These are phyloP conservation scores for Steatocranus sp. DNA, from an alignment of 2,797 vertebrate genomes.

Conservation along the genomic window DNA sequence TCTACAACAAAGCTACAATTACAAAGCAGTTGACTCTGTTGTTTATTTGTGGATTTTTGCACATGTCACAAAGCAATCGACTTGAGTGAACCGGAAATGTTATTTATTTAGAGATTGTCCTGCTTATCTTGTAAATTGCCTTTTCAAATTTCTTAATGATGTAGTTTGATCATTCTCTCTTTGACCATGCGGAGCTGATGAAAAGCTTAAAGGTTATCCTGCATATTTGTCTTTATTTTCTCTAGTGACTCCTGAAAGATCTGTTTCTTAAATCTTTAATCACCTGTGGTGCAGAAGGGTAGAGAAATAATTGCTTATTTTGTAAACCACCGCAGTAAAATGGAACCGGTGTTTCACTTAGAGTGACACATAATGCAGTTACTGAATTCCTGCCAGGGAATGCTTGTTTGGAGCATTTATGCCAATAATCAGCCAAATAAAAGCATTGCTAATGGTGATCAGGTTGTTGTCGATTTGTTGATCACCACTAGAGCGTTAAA, in stretches of 20 bases:
- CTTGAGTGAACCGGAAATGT: background rate
- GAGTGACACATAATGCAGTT: background rate
- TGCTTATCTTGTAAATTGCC: conserved; percentile 15
- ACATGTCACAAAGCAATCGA: background rate
- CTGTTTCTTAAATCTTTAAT: conserved; percentile 73
- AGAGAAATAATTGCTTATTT: conserved; percentile 71
- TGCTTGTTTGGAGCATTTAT: background rate
- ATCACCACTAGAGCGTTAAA: background rate
- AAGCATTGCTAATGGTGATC: conserved; percentile 3
- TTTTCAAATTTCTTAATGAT: background rate
- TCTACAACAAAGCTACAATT: conserved; percentile 1
- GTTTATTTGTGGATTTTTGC: conserved; percentile 20
- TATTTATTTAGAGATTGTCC: conserved; percentile 17
- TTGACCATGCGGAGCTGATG: conserved; percentile 6
- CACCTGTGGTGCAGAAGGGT: conserved; percentile 61
- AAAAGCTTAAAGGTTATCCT: conserved; percentile 40
- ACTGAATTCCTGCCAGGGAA: background rate
- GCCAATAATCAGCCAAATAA: background rate
- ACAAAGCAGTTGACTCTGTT: conserved; percentile 1
- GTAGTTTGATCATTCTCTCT: background rate
- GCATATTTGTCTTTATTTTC: conserved; percentile 26
- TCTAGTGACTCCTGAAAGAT: conserved; percentile 54
- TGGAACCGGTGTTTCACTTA: conserved; percentile 22
- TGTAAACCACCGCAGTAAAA: conserved; percentile 50
- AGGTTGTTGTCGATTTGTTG: background rate